These are phyloP conservation scores for Lacanobia wlatinum DNA, from an alignment of 2,888 invertebrate species.

Conservation along the genomic window DNA sequence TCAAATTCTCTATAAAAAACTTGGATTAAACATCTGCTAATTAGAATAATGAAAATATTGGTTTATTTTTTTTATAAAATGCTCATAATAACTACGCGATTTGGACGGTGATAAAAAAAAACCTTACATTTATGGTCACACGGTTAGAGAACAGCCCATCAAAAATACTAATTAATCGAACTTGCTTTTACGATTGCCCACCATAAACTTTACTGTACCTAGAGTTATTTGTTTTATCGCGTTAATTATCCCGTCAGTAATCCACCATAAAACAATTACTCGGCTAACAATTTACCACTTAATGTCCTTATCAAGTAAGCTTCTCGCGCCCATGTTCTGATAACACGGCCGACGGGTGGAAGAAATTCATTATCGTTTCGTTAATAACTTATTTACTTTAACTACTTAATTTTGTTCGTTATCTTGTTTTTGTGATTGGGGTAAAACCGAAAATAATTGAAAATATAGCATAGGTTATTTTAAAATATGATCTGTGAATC, in stretches of 20 bases:
- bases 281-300: constrained; percentile 22
- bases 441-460: constrained; percentile 1
- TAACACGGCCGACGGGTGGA: constrained; percentile 20
- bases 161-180: background rate
- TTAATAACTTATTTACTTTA: constrained; percentile 1
- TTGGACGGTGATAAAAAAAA: no score
- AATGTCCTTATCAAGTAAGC: constrained; percentile 31
- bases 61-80: no score
- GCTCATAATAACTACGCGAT: no score
- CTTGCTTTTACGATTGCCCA: background rate
- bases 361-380: constrained; percentile 1
- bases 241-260: constrained; percentile 10
- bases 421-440: background rate
- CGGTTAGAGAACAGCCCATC: no score
- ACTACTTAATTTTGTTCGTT: background rate
- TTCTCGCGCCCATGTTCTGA: constrained; percentile 14
- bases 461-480: background rate
- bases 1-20: no score
- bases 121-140: no score
- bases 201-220: background rate
- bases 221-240: constrained; percentile 2
- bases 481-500: background rate
- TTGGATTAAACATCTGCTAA: no score
- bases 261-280: constrained; percentile 23
- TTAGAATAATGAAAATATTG: no score